Conservation (phyloP, 2,113 vertebrate genomes). For the Misgurnus mizolepis region DNA sequence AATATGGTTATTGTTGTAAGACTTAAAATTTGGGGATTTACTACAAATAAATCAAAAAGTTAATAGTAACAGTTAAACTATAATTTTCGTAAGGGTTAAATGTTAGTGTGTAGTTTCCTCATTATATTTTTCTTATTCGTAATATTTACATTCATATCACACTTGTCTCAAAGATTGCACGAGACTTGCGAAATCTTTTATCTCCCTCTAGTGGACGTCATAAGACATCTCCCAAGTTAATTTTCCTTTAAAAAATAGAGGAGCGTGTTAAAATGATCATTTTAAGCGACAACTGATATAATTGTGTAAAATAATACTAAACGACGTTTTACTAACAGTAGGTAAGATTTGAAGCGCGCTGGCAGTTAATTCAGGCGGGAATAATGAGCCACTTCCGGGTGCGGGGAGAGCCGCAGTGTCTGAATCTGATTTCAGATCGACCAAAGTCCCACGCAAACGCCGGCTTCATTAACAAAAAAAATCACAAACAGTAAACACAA, state of each 20-base stretch:
- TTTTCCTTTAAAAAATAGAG: background rate
- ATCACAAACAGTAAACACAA: background rate
- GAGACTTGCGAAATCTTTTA: background rate
- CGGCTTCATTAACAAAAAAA: background rate
- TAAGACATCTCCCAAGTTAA: background rate
- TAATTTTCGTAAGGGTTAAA: too few species aligned
- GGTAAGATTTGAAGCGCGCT: background rate
- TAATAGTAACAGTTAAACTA: too few species aligned
- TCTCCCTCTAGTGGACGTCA: background rate
- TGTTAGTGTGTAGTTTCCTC: too few species aligned
- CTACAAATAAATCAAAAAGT: too few species aligned
- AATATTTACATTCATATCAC: too few species aligned
- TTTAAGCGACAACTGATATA: background rate
- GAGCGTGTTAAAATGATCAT: background rate
- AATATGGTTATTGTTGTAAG: too few species aligned
- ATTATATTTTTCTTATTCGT: too few species aligned
- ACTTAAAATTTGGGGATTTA: too few species aligned
- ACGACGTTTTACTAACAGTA: background rate
- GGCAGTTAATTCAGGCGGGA: background rate
- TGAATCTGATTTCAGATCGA: background rate
- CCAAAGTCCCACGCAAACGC: background rate
- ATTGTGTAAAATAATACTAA: background rate
- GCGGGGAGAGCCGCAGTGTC: background rate
- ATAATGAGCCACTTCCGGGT: background rate
- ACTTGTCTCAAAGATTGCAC: too few species aligned